Evolutionary conservation across 2,113 vertebrate species (phyloP), one percentile per base, ranked within the genome.

Genomic region (Rana temporaria): DNA sequence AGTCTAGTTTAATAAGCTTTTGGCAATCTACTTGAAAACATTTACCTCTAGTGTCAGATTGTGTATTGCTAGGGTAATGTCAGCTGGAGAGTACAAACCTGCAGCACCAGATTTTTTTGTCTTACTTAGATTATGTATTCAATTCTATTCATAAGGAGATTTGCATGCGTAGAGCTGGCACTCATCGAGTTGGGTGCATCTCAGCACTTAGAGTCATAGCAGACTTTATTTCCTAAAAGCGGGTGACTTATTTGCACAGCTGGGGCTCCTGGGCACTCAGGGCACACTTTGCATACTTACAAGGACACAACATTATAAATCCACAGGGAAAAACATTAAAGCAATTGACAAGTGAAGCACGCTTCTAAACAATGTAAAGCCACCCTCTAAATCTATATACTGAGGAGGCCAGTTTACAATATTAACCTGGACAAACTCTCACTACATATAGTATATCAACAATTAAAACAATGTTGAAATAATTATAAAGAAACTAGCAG

Each of bases 221-320:
- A 73, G 79, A 65, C 48, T 64, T 64, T 57, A 53, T 22, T 56
- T 82, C 68, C 68, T 72, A 55, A 82, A 42, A 55, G 48, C 26
- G 15, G 8, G 30, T 57, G 71, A 34, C 19, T 20, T 24, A 60
- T 63, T 30, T 30, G 63, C 32, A 75, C 71, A 82, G 62, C 64
- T 82, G 80, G 62, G 74, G 30, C 80, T 67, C 22, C 48, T n/a
- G 63, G 26, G 48, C 68, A 81, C 67, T 81, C 52, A 81, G 22
- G 57, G 42, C 69, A 56, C 59, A 65, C 65, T 71, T 73, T 56
- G 57, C 34, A 56, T 24, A 64, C 15, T 55, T 64, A 75, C 70
- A 82, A 82, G 70, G 70, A 75, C 80, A 82, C 52, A 26, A 66
- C n/a, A 34, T 73, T 26, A 56, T 73, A 26, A 75, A 59, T 74